Conservation (phyloP, 2,888 invertebrate species). For the Lamellibrachia satsuma region DNA sequence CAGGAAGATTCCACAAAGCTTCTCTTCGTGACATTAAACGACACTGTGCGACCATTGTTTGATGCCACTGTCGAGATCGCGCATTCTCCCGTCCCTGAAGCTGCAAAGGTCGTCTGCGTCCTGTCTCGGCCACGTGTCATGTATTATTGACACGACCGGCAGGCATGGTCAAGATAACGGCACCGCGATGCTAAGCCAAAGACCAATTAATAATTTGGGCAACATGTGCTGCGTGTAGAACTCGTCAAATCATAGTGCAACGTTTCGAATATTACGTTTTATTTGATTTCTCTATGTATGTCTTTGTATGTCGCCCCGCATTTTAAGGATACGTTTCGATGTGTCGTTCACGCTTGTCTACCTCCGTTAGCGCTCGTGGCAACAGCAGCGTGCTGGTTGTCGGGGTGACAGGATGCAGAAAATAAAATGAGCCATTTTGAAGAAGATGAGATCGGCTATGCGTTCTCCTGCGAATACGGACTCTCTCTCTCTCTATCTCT, state of each 20-base stretch:
- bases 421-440: no score
- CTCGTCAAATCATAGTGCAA: neutral
- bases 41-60: neutral
- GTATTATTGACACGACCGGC: neutral
- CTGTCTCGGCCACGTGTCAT: neutral
- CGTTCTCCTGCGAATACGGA: no score
- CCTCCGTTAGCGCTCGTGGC: no score
- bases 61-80: neutral
- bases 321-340: no score
- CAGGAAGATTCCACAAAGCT: neutral
- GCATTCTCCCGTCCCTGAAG: neutral
- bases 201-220: neutral
- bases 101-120: neutral
- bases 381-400: no score
- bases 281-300: no score
- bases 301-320: no score
- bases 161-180: neutral
- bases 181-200: neutral
- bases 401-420: no score
- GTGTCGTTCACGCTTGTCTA: no score
- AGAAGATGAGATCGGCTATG: no score
- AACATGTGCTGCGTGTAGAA: neutral
- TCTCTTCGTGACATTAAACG: neutral
- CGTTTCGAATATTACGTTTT: neutral
- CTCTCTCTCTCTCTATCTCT: no score